Percentiles rank a stretch among this genome's conserved stretches.
Conservation (phyloP, 2,797 vertebrate genomes). For the Siniperca undulata region DNA sequence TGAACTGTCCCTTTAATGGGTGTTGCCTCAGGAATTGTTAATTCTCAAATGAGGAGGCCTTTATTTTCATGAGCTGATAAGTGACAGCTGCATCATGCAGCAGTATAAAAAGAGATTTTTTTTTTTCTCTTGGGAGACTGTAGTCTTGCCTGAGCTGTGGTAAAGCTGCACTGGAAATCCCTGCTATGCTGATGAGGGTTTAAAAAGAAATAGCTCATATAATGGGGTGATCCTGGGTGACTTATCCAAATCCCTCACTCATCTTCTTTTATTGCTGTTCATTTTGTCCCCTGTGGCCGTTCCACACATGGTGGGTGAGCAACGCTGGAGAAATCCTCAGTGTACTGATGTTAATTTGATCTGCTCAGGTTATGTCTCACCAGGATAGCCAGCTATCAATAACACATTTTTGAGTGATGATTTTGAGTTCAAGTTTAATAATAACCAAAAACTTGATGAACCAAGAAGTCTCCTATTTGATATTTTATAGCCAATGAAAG, state of each 20-base stretch:
- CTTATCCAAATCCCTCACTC: slow-evolving; percentile 83
- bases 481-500: slow-evolving; percentile 14
- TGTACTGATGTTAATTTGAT: slow-evolving; percentile 70
- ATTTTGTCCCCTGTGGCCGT: slow-evolving; percentile 69
- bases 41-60: slow-evolving; percentile 43
- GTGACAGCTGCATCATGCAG: slow-evolving; percentile 55
- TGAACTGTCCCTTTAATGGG: slow-evolving; percentile 4
- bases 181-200: slow-evolving; percentile 80
- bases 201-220: slow-evolving; percentile 80
- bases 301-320: slow-evolving; percentile 64
- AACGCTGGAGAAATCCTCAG: slow-evolving; percentile 47
- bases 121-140: slow-evolving; percentile 52
- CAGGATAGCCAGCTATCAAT: slow-evolving; percentile 15
- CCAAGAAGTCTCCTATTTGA: background rate
- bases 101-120: slow-evolving; percentile 29
- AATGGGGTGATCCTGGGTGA: slow-evolving; percentile 79
- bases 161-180: slow-evolving; percentile 73
- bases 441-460: slow-evolving; percentile 20
- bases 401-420: slow-evolving; percentile 13
- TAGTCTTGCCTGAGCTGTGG: slow-evolving; percentile 60
- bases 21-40: slow-evolving; percentile 39
- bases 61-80: slow-evolving; percentile 61
- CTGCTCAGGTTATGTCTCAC: slow-evolving; percentile 51
- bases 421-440: slow-evolving; percentile 27
- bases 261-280: slow-evolving; percentile 82